These are phyloP conservation scores for Coelopa frigida DNA, from an alignment of 1,140 invertebrate genomes.

Conservation along the genomic window DNA sequence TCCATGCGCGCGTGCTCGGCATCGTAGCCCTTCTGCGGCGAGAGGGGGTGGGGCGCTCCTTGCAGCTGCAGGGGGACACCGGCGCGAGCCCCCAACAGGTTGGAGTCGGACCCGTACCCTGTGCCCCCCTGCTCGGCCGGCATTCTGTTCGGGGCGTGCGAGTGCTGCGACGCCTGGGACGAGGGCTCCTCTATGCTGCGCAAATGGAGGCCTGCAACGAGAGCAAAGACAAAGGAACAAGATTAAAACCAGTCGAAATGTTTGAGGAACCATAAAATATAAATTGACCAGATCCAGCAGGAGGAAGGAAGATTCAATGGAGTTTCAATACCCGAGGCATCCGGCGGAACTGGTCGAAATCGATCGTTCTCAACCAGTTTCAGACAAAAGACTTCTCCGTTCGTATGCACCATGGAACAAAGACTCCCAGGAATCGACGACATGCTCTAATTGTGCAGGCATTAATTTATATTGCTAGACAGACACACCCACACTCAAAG, in stretches of 20 bases:
- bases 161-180: conserved; percentile 19
- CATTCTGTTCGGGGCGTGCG: conserved; percentile 47
- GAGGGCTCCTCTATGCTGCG: conserved; percentile 69
- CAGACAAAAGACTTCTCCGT: no score
- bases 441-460: no score
- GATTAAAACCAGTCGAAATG: conserved; percentile 3
- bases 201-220: conserved; percentile 63
- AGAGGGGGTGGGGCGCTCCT: conserved; percentile 20
- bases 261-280: no score
- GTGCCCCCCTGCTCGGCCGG: conserved; percentile 57
- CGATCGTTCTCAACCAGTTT: no score
- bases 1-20: conserved; percentile 79
- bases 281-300: no score
- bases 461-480: no score
- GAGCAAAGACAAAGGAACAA: not conserved
- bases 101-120: conserved; percentile 44
- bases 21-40: conserved; percentile 58
- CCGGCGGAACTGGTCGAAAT: no score
- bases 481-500: no score
- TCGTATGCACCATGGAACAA: no score
- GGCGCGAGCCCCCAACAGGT: conserved; percentile 46
- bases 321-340: no score
- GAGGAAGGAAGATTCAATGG: no score
- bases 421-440: no score
- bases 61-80: conserved; percentile 48